Evolutionary conservation across 2,113 vertebrate species (phyloP).

Genomic region (Rousettus leschenaultii): DNA sequence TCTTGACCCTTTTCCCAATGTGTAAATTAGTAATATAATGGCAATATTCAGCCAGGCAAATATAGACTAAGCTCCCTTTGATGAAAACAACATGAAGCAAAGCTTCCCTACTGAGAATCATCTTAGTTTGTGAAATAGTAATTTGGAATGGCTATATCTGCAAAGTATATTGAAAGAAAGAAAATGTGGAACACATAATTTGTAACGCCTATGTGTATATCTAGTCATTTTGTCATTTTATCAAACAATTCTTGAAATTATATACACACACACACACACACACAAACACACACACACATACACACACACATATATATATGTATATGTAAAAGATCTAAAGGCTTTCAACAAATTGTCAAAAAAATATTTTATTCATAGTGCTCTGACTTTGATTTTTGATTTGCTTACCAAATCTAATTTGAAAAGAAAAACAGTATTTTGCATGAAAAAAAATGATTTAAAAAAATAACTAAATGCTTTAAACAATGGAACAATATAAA

Average conservation of each 20-base stretch:
- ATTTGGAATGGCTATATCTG: constrained; percentile 76
- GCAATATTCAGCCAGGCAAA: constrained; percentile 77
- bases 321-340: neutral
- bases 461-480: neutral
- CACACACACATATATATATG: too few relatives aligned
- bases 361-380: neutral
- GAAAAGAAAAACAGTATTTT: neutral
- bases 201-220: constrained; percentile 49
- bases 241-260: too few relatives aligned
- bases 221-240: neutral
- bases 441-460: neutral
- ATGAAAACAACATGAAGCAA: constrained; percentile 80
- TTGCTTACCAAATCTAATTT: neutral
- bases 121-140: constrained; percentile 78
- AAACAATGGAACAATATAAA: neutral
- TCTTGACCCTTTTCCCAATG: constrained; percentile 81
- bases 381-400: neutral
- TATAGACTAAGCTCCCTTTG: constrained; percentile 78
- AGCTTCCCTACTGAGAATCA: constrained; percentile 81
- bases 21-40: constrained; percentile 85
- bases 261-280: too few relatives aligned
- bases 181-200: constrained; percentile 72
- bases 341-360: neutral
- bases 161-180: constrained; percentile 67
- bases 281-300: too few relatives aligned